Conservation (phyloP, 2,888 invertebrate genomes). For the Drosophila longiperda region DNA sequence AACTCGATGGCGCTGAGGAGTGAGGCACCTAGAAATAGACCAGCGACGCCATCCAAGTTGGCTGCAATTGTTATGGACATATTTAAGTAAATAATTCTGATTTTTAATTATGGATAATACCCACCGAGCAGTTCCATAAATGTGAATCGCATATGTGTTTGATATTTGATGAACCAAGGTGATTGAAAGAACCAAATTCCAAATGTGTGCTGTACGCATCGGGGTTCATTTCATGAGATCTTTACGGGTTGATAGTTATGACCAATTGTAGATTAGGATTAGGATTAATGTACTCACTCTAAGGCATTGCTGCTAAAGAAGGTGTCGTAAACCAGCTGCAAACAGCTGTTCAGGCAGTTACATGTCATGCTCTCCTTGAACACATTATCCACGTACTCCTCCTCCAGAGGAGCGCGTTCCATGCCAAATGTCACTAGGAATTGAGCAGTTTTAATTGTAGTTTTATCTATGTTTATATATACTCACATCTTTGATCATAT, state of each 20-base stretch:
- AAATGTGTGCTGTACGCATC: conserved; percentile 46
- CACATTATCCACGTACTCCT: conserved; percentile 67
- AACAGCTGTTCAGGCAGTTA: conserved; percentile 81
- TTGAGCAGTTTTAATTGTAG: background rate
- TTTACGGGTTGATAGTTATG: conserved; percentile 1
- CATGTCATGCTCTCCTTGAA: conserved; percentile 81
- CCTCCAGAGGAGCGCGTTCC: conserved; percentile 68
- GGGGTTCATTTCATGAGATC: conserved; percentile 32
- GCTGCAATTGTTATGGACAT: conserved; percentile 72
- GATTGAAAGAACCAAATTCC: conserved; percentile 84
- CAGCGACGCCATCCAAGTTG: conserved; percentile 85
- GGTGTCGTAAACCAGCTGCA: conserved; percentile 70
- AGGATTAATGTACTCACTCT: conserved; percentile 57
- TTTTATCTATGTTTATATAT: background rate
- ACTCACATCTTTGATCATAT: conserved; percentile 75
- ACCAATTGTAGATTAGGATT: background rate
- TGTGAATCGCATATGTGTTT: conserved; percentile 84
- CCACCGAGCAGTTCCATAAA: conserved; percentile 85
- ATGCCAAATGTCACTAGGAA: conserved; percentile 56
- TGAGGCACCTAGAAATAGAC: conserved; percentile 86
- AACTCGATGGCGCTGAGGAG: conserved; percentile 85
- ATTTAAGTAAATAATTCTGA: background rate
- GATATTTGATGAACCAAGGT: conserved; percentile 83
- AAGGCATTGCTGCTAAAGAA: conserved; percentile 58
- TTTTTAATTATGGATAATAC: background rate